phyloP scores from a whole-genome alignment of 2,797 vertebrate species.

The Nannoperca australis region DNA sequence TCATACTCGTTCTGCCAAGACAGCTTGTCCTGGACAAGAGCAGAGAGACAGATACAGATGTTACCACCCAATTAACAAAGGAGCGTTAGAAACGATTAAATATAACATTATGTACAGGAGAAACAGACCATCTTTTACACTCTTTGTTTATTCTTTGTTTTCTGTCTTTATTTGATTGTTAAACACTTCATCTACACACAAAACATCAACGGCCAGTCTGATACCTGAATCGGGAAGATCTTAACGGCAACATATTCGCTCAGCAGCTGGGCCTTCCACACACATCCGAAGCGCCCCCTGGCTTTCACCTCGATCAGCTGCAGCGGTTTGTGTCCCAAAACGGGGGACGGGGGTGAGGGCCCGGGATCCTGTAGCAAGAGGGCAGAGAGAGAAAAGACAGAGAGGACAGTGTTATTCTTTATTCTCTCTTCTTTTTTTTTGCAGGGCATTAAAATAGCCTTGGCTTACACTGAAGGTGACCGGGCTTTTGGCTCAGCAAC shows the following conservation, averaged over 20 bases:
- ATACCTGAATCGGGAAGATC: slow-evolving; percentile 98
- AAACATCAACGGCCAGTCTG: too few relatives aligned
- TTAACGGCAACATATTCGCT: slow-evolving; percentile 96
- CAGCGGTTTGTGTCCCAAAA: slow-evolving; percentile 94
- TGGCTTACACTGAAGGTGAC: slow-evolving; percentile 56
- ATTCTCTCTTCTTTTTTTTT: slow-evolving; percentile 16
- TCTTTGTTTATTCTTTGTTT: background rate
- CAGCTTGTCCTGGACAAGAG: slow-evolving; percentile 90
- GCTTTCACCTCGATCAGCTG: slow-evolving; percentile 97
- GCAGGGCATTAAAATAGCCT: slow-evolving; percentile 40
- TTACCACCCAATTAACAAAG: background rate
- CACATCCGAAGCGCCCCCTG: slow-evolving; percentile 96
- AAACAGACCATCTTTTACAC: too few relatives aligned
- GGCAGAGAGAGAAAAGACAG: background rate
- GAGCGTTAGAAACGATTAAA: background rate
- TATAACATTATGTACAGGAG: background rate
- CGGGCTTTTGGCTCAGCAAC: slow-evolving; percentile 46
- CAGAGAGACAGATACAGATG: slow-evolving; percentile 21
- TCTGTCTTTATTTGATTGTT: background rate
- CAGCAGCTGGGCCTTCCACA: slow-evolving; percentile 98
- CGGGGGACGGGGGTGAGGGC: slow-evolving; percentile 91
- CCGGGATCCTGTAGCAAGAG: slow-evolving; percentile 89
- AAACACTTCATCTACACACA: background rate
- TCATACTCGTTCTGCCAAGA: slow-evolving; percentile 99
- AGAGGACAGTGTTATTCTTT: slow-evolving; percentile 29